Evolutionary conservation across 2,888 invertebrate species (phyloP).

Genomic region (Cantharis rustica): DNA sequence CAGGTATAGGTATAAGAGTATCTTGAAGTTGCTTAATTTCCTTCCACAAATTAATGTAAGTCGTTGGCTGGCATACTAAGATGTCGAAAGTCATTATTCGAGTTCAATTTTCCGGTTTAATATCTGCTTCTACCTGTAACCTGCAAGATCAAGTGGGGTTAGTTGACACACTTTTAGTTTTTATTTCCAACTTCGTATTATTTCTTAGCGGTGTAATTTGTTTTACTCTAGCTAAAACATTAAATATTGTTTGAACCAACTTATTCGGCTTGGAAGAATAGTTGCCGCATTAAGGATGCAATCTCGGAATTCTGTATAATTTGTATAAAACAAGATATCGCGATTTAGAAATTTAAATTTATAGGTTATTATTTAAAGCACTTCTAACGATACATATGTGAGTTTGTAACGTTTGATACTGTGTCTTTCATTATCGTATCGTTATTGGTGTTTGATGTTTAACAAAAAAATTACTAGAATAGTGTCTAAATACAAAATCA

Average conservation of each 20-base stretch:
- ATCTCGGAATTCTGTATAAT: too few species aligned
- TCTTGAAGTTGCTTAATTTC: background rate
- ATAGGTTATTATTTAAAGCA: too few species aligned
- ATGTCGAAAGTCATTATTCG: background rate
- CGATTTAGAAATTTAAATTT: too few species aligned
- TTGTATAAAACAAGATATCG: too few species aligned
- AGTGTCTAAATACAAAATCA: too few species aligned
- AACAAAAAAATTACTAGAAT: too few species aligned
- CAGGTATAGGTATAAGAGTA: background rate
- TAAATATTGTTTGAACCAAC: background rate
- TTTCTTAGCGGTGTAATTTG: background rate
- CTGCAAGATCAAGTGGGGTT: background rate
- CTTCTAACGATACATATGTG: too few species aligned
- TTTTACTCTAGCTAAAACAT: background rate
- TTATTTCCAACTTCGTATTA: background rate
- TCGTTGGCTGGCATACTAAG: too few species aligned
- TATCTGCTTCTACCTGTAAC: background rate
- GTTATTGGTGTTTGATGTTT: too few species aligned
- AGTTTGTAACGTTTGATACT: too few species aligned
- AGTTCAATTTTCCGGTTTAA: background rate
- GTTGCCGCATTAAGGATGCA: background rate
- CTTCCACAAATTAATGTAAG: background rate
- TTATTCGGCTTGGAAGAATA: background rate
- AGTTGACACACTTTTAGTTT: background rate
- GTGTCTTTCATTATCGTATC: too few species aligned